Conservation (phyloP, 2,888 invertebrate genomes). For the Drosophila vallismaia region DNA sequence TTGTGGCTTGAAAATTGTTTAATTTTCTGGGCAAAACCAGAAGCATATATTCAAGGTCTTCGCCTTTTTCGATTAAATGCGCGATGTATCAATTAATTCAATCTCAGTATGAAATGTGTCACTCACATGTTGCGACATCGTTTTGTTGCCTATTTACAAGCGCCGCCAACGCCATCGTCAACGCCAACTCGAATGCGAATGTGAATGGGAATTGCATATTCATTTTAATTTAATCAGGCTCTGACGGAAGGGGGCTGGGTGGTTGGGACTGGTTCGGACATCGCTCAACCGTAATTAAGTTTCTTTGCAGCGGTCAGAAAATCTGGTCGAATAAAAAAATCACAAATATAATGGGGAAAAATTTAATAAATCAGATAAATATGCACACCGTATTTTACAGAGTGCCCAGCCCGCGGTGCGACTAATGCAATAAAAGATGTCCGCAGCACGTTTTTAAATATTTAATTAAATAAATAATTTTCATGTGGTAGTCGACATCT, state of each 20-base stretch:
- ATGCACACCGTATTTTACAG: constrained; percentile 28
- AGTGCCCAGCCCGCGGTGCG: constrained; percentile 1
- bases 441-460: constrained; percentile 65
- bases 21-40: constrained; percentile 1
- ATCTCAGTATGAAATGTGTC: constrained; percentile 56
- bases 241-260: not conserved
- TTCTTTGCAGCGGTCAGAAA: constrained; percentile 38
- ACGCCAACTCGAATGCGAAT: too few species aligned
- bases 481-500: constrained; percentile 34
- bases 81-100: constrained; percentile 60
- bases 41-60: not conserved
- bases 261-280: constrained; percentile 7
- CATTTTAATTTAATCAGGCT: constrained; percentile 44
- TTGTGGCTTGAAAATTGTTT: constrained; percentile 9
- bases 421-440: constrained; percentile 48
- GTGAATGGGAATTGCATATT: constrained; percentile 24
- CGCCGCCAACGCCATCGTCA: constrained; percentile 11
- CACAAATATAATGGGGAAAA: constrained; percentile 28
- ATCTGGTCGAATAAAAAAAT: constrained; percentile 1
- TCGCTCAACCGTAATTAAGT: constrained; percentile 65
- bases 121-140: constrained; percentile 35
- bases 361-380: constrained; percentile 39
- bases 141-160: constrained; percentile 42
- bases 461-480: constrained; percentile 76
- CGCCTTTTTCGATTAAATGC: constrained; percentile 7